Percentiles rank a stretch among this genome's conserved stretches.
Conservation (phyloP, 2,888 invertebrate species). For the Drosophila cyrtoloma region DNA sequence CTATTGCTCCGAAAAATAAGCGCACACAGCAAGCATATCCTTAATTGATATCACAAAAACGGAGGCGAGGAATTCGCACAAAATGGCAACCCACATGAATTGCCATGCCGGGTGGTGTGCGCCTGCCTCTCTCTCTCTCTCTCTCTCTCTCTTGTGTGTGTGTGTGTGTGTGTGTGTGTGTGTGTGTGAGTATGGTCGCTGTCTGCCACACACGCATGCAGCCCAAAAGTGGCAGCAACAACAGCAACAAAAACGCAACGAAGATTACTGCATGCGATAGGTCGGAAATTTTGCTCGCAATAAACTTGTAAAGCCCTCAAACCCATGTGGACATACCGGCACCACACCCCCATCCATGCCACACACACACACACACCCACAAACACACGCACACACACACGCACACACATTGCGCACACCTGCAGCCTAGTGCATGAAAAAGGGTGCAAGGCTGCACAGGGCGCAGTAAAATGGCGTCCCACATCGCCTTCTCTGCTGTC, state of each 20-base stretch:
- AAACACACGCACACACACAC: conserved; percentile 11
- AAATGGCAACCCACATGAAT: conserved; percentile 62
- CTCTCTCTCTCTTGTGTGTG: not conserved
- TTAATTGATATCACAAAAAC: conserved; percentile 83
- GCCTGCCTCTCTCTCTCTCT: conserved; percentile 1
- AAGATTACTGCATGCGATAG: conserved; percentile 76
- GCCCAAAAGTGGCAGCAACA: conserved; percentile 29
- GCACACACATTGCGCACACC: conserved; percentile 34
- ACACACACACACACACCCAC: not conserved
- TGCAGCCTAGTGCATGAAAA: conserved; percentile 53
- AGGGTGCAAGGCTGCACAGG: conserved; percentile 63
- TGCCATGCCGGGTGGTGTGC: conserved; percentile 24
- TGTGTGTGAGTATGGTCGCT: conserved; percentile 15
- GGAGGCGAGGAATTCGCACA: conserved; percentile 73
- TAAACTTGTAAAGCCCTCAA: conserved; percentile 56
- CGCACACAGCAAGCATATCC: conserved; percentile 72
- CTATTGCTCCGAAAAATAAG: conserved; percentile 57
- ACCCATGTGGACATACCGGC: conserved; percentile 40
- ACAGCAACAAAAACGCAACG: conserved; percentile 66
- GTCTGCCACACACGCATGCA: conserved; percentile 62
- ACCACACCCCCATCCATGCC: conserved; percentile 1
- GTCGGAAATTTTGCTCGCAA: conserved; percentile 77
- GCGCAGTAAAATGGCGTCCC: conserved; percentile 75
- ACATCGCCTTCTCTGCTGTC: conserved; percentile 40
- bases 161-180: conserved; percentile 16